Conservation (phyloP, 2,888 invertebrate genomes). For the Hirtodrosophila confusa region DNA sequence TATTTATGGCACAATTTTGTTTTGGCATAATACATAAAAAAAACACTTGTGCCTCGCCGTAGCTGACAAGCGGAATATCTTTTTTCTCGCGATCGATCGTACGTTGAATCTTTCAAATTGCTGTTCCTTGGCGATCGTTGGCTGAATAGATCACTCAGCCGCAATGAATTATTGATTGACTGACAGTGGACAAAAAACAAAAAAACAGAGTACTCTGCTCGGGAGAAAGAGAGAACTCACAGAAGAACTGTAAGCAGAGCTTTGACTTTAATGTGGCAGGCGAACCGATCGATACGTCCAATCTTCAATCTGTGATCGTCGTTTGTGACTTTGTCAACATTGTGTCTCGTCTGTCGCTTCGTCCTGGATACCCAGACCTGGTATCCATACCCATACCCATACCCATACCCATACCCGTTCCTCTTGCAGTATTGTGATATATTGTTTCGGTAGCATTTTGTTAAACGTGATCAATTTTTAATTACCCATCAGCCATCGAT, state of each 20-base stretch:
- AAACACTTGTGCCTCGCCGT: conserved; percentile 65
- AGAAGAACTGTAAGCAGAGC: conserved; percentile 20
- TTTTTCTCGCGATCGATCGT: conserved; percentile 70
- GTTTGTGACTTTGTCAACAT: conserved; percentile 74
- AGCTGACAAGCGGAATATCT: conserved; percentile 77
- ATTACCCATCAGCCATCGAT: conserved; percentile 76
- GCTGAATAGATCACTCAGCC: conserved; percentile 71
- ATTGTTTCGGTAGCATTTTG: conserved; percentile 80
- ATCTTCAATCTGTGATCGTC: conserved; percentile 39
- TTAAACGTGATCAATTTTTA: conserved; percentile 83
- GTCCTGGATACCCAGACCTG: neutral
- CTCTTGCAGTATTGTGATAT: conserved; percentile 60
- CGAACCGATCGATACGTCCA: conserved; percentile 48
- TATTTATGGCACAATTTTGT: conserved; percentile 76
- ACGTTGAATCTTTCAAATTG: conserved; percentile 4
- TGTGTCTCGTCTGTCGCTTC: conserved; percentile 25
- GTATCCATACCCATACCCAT: neutral
- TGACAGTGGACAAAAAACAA: conserved; percentile 27
- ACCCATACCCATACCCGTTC: neutral
- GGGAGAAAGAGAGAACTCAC: conserved; percentile 2
- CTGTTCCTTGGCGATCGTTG: conserved; percentile 27
- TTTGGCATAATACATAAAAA: conserved; percentile 56
- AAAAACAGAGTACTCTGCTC: conserved; percentile 10
- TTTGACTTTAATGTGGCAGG: conserved; percentile 76
- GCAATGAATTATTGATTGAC: conserved; percentile 75